phyloP scores from a whole-genome alignment of 2,888 invertebrate genomes.

The Diachrysia chrysitis region DNA sequence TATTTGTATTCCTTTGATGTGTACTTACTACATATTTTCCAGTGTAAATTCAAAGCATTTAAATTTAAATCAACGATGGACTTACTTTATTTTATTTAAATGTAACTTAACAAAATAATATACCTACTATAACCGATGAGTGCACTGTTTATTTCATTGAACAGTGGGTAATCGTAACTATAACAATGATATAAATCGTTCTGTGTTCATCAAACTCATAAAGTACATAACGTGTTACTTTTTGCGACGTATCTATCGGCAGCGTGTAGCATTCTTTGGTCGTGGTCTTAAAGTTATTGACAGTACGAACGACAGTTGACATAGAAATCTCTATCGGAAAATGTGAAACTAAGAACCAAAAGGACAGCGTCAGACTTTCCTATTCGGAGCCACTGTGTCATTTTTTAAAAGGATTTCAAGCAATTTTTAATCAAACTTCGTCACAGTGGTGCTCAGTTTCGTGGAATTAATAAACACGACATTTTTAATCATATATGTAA shows the following conservation, averaged over 20 bases:
- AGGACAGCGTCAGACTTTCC: conserved; percentile 5
- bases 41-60: too few species aligned
- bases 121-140: too few species aligned
- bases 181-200: too few species aligned
- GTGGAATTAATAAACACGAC: background rate
- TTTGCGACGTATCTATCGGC: conserved; percentile 1
- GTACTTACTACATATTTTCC: too few species aligned
- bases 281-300: conserved; percentile 11
- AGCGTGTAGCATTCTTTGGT: background rate
- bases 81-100: too few species aligned
- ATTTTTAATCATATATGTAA: background rate
- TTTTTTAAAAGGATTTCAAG: background rate
- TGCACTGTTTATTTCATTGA: too few species aligned
- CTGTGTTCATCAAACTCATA: too few species aligned
- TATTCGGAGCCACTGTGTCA: background rate
- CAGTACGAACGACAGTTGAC: background rate
- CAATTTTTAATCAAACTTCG: background rate
- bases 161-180: too few species aligned
- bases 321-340: conserved; percentile 9
- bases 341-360: conserved; percentile 12
- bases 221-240: background rate
- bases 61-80: too few species aligned
- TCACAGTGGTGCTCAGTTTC: background rate
- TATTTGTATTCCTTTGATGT: too few species aligned
- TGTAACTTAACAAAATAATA: too few species aligned